These are phyloP conservation scores for Petrocephalus sullivani DNA, from an alignment of 2,797 vertebrate genomes.

Conservation along the genomic window DNA sequence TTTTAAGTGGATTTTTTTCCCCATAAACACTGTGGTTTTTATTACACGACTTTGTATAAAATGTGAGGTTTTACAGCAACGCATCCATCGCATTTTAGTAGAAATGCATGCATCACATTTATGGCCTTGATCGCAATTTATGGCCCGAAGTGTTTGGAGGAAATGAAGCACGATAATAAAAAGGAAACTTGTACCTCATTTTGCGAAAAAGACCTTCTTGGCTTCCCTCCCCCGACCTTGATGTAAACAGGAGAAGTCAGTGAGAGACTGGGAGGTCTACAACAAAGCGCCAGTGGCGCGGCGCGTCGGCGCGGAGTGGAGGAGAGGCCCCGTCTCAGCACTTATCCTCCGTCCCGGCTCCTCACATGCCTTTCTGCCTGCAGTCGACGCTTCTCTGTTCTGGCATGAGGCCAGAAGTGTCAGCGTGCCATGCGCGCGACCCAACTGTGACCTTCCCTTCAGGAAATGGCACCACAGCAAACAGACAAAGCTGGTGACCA, in stretches of 20 bases:
- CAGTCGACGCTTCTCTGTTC: not conserved
- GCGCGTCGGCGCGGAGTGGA: not conserved
- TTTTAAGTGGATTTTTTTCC: not conserved
- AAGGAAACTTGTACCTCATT: slow-evolving; percentile 25
- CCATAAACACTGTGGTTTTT: not conserved
- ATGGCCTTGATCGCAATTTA: not conserved
- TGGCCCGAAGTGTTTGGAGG: not conserved
- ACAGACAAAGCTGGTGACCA: not conserved
- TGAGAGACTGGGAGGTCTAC: not conserved
- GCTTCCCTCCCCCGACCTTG: slow-evolving; percentile 22
- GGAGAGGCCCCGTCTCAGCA: not conserved
- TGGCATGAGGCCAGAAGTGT: not conserved
- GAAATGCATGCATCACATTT: not conserved
- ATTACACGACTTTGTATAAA: not conserved
- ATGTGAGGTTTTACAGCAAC: not conserved
- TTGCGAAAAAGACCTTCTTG: slow-evolving; percentile 16
- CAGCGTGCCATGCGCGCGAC: not conserved
- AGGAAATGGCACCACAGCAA: not conserved
- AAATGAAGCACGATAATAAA: not conserved
- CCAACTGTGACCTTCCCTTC: not conserved
- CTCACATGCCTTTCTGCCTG: not conserved
- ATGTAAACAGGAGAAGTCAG: not conserved
- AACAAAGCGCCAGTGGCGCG: not conserved
- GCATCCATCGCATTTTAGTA: not conserved
- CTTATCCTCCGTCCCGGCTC: not conserved